Evolutionary conservation across 2,797 vertebrate species (phyloP).

Genomic region (Lepilemur septentrionalis): DNA sequence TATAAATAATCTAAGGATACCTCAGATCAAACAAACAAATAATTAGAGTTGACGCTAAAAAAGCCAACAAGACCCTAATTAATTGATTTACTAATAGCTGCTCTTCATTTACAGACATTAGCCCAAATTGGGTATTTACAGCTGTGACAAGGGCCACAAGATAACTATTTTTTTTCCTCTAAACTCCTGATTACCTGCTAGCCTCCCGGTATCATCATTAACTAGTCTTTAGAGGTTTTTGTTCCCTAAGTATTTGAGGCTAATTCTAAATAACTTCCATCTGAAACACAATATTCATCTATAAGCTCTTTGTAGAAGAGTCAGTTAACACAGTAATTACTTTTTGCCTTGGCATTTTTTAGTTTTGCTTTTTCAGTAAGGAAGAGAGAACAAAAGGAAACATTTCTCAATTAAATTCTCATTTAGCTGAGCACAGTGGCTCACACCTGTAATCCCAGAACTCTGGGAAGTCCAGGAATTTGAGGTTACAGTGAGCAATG

Average conservation of each 20-base stretch:
- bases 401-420: conserved; percentile 1
- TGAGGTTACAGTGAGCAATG: neutral
- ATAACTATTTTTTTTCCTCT: conserved; percentile 62
- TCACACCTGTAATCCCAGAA: neutral
- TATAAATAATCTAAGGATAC: conserved; percentile 66
- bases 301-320: conserved; percentile 13
- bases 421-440: neutral
- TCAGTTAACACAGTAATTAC: conserved; percentile 8
- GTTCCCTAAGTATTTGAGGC: neutral
- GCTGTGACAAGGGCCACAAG: conserved; percentile 49
- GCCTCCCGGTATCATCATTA: neutral
- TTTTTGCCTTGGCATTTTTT: conserved; percentile 42
- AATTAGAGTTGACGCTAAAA: conserved; percentile 66
- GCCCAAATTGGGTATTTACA: conserved; percentile 68
- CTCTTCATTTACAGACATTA: conserved; percentile 63
- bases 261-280: conserved; percentile 38
- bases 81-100: conserved; percentile 75
- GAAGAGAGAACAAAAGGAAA: conserved; percentile 1
- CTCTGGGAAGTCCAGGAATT: neutral
- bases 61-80: conserved; percentile 68
- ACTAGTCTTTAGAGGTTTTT: conserved; percentile 35
- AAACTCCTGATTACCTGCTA: conserved; percentile 10
- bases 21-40: conserved; percentile 69
- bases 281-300: neutral
- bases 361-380: conserved; percentile 47